A percentile compares a stretch with the other conserved stretches of the same genome.
These are phyloP conservation scores for Polypterus bichir DNA, from an alignment of 2,113 vertebrate genomes.

Conservation along the genomic window DNA sequence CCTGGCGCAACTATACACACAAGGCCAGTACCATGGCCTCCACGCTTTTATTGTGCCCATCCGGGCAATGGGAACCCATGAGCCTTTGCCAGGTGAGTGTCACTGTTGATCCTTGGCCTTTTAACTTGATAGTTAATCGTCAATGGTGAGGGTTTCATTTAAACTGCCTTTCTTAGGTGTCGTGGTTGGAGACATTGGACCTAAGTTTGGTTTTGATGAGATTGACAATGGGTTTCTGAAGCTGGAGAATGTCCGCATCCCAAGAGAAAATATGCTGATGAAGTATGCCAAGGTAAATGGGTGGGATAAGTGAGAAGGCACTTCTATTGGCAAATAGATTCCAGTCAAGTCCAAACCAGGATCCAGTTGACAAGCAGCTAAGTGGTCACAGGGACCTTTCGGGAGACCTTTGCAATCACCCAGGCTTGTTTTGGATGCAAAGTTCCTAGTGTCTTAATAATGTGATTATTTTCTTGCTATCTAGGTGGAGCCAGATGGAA, in stretches of 20 bases:
- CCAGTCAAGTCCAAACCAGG: no score
- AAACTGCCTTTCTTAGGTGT: constrained; percentile 53
- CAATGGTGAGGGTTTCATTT: background rate
- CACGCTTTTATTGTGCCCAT: constrained; percentile 89
- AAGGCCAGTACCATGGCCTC: constrained; percentile 71
- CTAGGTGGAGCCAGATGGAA: constrained; percentile 85
- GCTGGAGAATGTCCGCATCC: constrained; percentile 83
- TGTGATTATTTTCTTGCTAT: constrained; percentile 5
- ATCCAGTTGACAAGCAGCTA: no score
- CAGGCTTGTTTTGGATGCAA: no score
- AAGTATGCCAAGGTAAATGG: constrained; percentile 79
- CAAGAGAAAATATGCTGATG: constrained; percentile 95
- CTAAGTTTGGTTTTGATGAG: constrained; percentile 90
- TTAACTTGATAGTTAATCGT: no score
- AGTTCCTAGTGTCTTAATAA: background rate
- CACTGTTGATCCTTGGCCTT: no score
- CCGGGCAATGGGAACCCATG: constrained; percentile 70
- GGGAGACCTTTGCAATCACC: no score
- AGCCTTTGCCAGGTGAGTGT: constrained; percentile 78
- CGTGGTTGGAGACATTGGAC: constrained; percentile 87
- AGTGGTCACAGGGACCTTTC: no score
- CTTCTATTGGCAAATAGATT: no score
- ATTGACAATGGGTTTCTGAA: constrained; percentile 93
- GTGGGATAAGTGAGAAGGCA: background rate
- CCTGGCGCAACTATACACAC: constrained; percentile 85